Percentiles rank a stretch among this genome's conserved stretches.
These are phyloP conservation scores for Parascotia fuliginaria DNA, from an alignment of 2,888 invertebrate species.

Conservation along the genomic window DNA sequence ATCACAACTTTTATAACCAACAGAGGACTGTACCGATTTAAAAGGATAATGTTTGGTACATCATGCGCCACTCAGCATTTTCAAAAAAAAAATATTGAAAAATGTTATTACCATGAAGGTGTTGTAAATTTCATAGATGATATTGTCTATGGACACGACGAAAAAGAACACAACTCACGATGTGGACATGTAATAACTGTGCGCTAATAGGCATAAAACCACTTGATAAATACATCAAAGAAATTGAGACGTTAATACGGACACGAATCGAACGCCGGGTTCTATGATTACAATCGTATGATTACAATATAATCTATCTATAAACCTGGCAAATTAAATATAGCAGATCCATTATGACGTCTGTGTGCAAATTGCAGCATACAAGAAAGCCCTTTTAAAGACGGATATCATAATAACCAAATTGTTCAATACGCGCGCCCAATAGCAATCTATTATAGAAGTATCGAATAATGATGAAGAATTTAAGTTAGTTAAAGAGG, in stretches of 20 bases:
- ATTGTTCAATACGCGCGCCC: too few relatives aligned
- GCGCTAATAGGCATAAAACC: neutral
- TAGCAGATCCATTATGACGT: too few relatives aligned
- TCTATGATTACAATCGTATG: too few relatives aligned
- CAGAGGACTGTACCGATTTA: conserved; percentile 42
- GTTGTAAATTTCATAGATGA: neutral
- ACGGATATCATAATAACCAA: too few relatives aligned
- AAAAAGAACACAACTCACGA: neutral
- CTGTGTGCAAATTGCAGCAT: too few relatives aligned
- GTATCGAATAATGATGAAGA: too few relatives aligned
- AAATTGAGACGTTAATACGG: neutral
- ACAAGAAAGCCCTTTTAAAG: too few relatives aligned
- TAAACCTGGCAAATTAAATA: too few relatives aligned
- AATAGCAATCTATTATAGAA: too few relatives aligned
- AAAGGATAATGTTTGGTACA: conserved; percentile 59
- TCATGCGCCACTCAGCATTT: conserved; percentile 56
- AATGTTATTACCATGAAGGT: neutral
- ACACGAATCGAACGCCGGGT: too few relatives aligned
- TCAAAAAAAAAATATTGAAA: conserved; percentile 26
- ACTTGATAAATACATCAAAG: neutral
- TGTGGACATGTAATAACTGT: neutral
- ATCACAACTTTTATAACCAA: conserved; percentile 10
- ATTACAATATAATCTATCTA: too few relatives aligned
- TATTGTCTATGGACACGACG: neutral
- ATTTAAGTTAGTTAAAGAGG: too few relatives aligned